Percentiles rank a stretch among this genome's conserved stretches.
Evolutionary conservation across 2,113 vertebrate genomes (phyloP).

Genomic region (Ctenodactylus gundi): DNA sequence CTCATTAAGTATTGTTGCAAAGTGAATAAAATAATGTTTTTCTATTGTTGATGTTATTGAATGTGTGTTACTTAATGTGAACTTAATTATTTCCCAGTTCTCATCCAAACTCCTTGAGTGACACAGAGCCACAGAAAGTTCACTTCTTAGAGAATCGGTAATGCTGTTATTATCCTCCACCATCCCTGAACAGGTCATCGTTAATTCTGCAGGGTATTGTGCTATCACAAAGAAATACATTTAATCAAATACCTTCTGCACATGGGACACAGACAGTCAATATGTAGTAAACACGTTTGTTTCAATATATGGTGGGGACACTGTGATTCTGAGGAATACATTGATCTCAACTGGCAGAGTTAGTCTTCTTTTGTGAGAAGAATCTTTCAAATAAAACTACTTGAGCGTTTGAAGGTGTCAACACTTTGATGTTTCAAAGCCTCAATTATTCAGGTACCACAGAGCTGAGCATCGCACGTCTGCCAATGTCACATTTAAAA

Average conservation of each 20-base stretch:
- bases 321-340: constrained; percentile 74
- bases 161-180: background rate
- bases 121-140: background rate
- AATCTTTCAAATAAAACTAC: constrained; percentile 85
- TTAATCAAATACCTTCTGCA: constrained; percentile 78
- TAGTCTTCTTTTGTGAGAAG: constrained; percentile 79
- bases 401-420: constrained; percentile 85
- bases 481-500: constrained; percentile 83
- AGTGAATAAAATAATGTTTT: background rate
- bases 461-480: constrained; percentile 80
- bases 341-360: constrained; percentile 84
- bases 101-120: constrained; percentile 1
- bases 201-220: constrained; percentile 64
- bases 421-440: constrained; percentile 87
- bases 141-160: background rate
- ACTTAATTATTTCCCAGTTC: background rate
- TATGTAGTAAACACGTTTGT: constrained; percentile 79
- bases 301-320: constrained; percentile 73
- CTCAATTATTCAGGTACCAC: constrained; percentile 86
- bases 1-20: background rate
- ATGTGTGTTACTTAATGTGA: background rate
- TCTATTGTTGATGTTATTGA: background rate
- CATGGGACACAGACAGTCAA: constrained; percentile 72
- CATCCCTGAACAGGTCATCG: background rate
- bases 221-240: constrained; percentile 64